Conservation (phyloP, 2,888 invertebrate genomes). For the Meghimatium bilineatum region DNA sequence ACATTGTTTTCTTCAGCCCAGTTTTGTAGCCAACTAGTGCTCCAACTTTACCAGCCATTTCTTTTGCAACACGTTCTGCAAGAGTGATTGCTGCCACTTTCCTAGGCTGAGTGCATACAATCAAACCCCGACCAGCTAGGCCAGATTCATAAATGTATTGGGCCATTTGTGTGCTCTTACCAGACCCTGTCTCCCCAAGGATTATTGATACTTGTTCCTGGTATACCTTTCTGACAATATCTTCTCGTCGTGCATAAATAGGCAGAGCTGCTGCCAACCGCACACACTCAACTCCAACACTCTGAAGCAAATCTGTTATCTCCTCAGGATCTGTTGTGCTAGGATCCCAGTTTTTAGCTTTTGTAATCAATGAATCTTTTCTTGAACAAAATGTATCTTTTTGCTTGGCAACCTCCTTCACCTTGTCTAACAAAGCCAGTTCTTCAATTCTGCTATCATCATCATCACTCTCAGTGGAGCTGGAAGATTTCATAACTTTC, state of each 20-base stretch:
- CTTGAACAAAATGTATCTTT: constrained; percentile 57
- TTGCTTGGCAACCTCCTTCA: constrained; percentile 60
- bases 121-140: constrained; percentile 59
- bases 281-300: constrained; percentile 63
- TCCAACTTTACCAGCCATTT: constrained; percentile 69
- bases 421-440: constrained; percentile 56
- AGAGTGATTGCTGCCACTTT: constrained; percentile 76
- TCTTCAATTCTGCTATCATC: constrained; percentile 45
- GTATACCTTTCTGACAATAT: constrained; percentile 63
- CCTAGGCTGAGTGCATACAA: constrained; percentile 77
- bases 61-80: constrained; percentile 73
- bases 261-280: constrained; percentile 65
- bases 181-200: constrained; percentile 77
- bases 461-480: neutral
- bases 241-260: constrained; percentile 68
- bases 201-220: constrained; percentile 71
- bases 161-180: constrained; percentile 77
- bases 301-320: constrained; percentile 50
- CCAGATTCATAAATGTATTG: constrained; percentile 74
- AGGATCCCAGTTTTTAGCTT: constrained; percentile 42
- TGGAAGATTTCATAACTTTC: neutral
- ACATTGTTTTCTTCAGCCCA: constrained; percentile 59
- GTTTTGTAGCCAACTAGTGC: constrained; percentile 70
- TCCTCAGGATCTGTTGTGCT: constrained; percentile 28
- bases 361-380: constrained; percentile 48